Evolutionary conservation across 1,140 invertebrate species (phyloP), one percentile per base, ranked within the genome.

Genomic region (Eriosoma lanigerum): DNA sequence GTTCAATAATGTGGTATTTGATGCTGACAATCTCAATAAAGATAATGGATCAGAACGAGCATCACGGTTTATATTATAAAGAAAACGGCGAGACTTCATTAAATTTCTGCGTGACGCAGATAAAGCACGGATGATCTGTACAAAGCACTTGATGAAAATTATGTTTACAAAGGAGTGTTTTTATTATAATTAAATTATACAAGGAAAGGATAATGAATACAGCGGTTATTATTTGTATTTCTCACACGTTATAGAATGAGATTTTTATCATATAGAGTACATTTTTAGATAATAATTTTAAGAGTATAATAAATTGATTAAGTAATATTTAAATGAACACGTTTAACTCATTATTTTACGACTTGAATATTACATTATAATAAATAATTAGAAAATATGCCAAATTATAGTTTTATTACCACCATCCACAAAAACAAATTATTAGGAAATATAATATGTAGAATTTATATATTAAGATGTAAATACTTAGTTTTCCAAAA

Each of bases 31-130:
- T 56, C 26, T 38, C n/a, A 56, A 56, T 32, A 75, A 15, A 62
- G 75, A 78, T 78, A 48, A 46, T 44, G 24, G 56, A 78, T 78
- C 75, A 46, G 75, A 78, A 78, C 75, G 21, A 78, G 38, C 54
- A 62, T 60, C 75, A 78, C 75, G 75, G 54, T 48, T 19, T 78
- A 56, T 26, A 78, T 62, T 78, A 44, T 48, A 26, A 78, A 9
- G 6, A 12, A 12, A 29, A 15, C n/a, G 38, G n/a, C 38, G 17
- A 60, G 38, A 12, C 32, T 62, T 78, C 56, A 48, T 78, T 78
- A 78, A 78, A 78, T 78, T 60, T 60, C 15, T 44, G 17, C 24
- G 32, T 48, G 12, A 60, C 21, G 15, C 21, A 46, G 75, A 78
- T 78, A 78, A 26, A 78, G 75, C 75, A 78, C 75, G 75, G 32